Conservation (phyloP, 1,140 invertebrate genomes). For the Stegodyphus mimosarum region DNA sequence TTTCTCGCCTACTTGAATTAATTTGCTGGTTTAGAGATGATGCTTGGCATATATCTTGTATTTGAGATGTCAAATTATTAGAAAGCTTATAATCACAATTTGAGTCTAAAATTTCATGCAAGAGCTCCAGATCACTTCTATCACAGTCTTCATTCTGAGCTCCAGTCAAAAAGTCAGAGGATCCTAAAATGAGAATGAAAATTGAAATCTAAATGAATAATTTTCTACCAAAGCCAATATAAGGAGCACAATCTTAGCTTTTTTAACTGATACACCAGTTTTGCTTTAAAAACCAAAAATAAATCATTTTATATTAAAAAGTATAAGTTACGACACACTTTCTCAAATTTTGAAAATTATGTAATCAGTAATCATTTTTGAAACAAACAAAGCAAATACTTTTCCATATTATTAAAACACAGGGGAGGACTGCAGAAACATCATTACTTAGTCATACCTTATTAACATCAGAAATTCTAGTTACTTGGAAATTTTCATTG, state of each 20-base stretch:
- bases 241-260: conserved; percentile 4
- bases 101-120: conserved; percentile 71
- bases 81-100: conserved; percentile 62
- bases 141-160: conserved; percentile 67
- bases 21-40: background rate
- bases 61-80: conserved; percentile 44
- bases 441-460: too few species aligned
- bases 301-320: too few species aligned
- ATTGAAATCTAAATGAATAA: background rate
- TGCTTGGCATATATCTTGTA: background rate
- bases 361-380: too few species aligned
- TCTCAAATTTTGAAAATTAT: too few species aligned
- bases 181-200: background rate
- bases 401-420: too few species aligned
- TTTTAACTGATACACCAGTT: background rate
- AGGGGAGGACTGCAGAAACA: too few species aligned
- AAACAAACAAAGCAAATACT: too few species aligned
- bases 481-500: too few species aligned
- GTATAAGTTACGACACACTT: too few species aligned
- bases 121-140: conserved; percentile 70
- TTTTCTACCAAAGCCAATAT: background rate
- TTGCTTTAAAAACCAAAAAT: too few species aligned
- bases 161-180: conserved; percentile 67
- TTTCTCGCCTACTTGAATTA: background rate
- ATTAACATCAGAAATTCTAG: too few species aligned